Evolutionary conservation across 2,113 vertebrate genomes (phyloP), one percentile per base, ranked within the genome.

Genomic region (Sphaerodactylus townsendi): DNA sequence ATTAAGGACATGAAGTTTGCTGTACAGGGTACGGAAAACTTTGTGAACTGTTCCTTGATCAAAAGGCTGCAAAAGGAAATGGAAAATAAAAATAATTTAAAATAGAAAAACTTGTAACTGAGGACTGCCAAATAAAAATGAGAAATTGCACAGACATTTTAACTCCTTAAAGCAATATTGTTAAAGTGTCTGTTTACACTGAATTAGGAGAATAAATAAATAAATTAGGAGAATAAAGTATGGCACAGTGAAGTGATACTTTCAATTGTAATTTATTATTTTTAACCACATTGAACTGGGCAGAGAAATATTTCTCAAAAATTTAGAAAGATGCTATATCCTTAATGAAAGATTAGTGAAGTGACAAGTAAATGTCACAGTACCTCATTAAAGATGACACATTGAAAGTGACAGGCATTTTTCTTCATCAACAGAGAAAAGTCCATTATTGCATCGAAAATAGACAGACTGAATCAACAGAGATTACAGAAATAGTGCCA

Each of bases 61-160:
- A 95, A 96, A 94, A 91, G 92, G 94, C 96, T 97, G 94, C 86
- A 97, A 95, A 90, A 96, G 88, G 92, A 95, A 95, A 95, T 14
- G 93, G 73, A 10, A 87, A 6, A 62, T 28, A 7, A 62, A 90
- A 86, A 88, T 15, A 33, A 64, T 64, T 86, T 73, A 81, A 86
- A 70, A 70, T 72, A 70, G 85, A 92, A 87, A 90, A 80, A 35
- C 86, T 90, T 86, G 91, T 87, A 44, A 62, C 19, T 33, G 19
- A 13, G 33, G 37, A 15, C 17, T 72, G 28, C 15, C 15, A 9
- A 53, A 25, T n/a, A 17, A 21, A 91, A 88, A 85, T n/a, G 50
- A 69, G 64, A 84, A 69, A 25, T 77, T 44, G 41, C 11, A 73
- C 50, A 53, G 46, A 56, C 5, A n/a, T 86, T 69, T 87, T 77